Base-by-base conservation (phyloP, 2,113 vertebrate genomes). In the Phoxinus phoxinus region DNA sequence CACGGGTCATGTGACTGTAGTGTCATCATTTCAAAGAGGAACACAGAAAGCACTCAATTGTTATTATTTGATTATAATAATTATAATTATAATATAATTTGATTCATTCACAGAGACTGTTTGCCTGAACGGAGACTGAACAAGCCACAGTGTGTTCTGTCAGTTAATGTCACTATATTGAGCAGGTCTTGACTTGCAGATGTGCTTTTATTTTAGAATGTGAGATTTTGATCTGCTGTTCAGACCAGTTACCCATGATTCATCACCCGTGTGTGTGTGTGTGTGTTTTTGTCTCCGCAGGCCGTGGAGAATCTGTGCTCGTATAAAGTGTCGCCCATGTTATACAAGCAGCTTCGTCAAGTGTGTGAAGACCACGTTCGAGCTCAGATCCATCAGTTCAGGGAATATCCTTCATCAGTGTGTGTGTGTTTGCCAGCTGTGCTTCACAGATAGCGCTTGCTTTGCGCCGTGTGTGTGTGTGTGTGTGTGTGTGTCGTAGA, bases 321-420 rank as follows among this genome's bases (percentile, higher is more conserved):
- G 88, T 97, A 99, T 94, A 99, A 99, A 94, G 98, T 99, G 83
- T 98, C 98, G 89, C 97, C 97, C 91, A 97, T 97, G 91, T 95
- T 99, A 86, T 99, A 99, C 94, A 99, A 97, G 91, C 98, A 99
- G 85, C 93, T 99, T 92, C 95, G 97, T 87, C 95, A 97, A 76
- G 98, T 97, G 91, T 99, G 98, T 93, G 98, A 99, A 94, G 98
- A 99, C 90, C 97, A 99, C 90, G 99, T 99, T 91, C 98, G 96
- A 95, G 96, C 97, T 92, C 98, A 99, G 90, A 99, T 99, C 74
- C 95, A 97, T 89, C 97, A 99, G 11, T 99, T 99, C 94, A 97
- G 97, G 96, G 98, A 99, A 99, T 99, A 99, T 99, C 98, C 97
- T 99, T 99, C 89, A 90, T 85, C 3, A 81, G 10, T 15, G 25